phyloP scores from a whole-genome alignment of 2,797 vertebrate genomes.

The Microhierax caerulescens region DNA sequence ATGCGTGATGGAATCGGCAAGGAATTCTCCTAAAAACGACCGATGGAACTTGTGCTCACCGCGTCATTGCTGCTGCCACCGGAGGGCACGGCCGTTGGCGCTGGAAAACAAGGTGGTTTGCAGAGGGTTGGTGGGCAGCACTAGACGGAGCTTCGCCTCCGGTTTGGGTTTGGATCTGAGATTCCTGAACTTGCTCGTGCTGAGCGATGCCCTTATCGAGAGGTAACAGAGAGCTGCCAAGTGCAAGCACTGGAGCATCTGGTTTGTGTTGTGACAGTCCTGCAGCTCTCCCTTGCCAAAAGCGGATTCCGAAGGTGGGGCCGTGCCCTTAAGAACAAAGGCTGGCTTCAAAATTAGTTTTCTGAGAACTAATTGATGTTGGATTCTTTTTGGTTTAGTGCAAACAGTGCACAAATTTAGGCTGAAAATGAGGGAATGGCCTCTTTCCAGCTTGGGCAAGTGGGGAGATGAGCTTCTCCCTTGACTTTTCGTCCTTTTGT shows the following conservation, averaged over 20 bases:
- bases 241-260: not conserved
- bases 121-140: not conserved
- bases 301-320: not conserved
- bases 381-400: not conserved
- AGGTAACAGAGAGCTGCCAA: not conserved
- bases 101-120: not conserved
- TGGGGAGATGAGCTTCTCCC: not conserved
- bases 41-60: not conserved
- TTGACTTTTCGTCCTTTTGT: not conserved
- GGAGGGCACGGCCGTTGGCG: fast-evolving
- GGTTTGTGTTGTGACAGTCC: not conserved
- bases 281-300: not conserved
- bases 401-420: not conserved
- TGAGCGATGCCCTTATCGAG: not conserved
- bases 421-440: not conserved
- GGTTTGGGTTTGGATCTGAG: not conserved
- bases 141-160: not conserved
- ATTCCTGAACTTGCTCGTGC: not conserved
- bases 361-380: too few relatives aligned
- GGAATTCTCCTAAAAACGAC: not conserved
- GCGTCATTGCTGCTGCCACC: fast-evolving
- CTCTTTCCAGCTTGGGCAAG: not conserved
- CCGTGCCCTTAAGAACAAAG: not conserved
- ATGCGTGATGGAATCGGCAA: fast-evolving
- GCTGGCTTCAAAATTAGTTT: not conserved